Percentiles rank a stretch among this genome's conserved stretches.
These are phyloP conservation scores for Ceyx margarethae DNA, from an alignment of 2,113 vertebrate species.

Conservation along the genomic window DNA sequence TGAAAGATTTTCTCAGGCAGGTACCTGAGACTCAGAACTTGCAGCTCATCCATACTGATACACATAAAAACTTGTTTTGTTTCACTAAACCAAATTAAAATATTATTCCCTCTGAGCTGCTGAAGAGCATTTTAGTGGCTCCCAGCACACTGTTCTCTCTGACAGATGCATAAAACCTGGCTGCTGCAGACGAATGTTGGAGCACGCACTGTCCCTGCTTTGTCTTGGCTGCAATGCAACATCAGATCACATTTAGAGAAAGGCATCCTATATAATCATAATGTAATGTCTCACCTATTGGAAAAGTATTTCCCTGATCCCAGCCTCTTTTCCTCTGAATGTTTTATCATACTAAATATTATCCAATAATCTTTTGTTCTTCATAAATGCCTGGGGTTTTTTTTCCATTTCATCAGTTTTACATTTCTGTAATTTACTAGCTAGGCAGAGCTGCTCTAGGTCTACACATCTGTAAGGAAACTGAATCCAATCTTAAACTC, in stretches of 20 bases:
- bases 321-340: not conserved
- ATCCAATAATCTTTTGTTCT: not conserved
- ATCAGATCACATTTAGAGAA: not conserved
- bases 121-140: not conserved
- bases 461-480: not conserved
- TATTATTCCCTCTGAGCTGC: not conserved
- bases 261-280: not conserved
- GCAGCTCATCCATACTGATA: not conserved
- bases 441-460: not conserved
- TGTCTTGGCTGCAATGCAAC: not conserved
- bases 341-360: not conserved
- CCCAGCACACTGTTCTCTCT: not conserved
- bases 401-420: not conserved
- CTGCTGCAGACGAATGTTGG: not conserved
- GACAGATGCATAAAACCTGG: not conserved
- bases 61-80: not conserved
- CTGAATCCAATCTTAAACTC: not conserved
- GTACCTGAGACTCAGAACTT: not conserved
- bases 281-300: not conserved
- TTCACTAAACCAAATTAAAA: not conserved
- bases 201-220: not conserved
- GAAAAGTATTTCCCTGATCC: not conserved
- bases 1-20: not conserved
- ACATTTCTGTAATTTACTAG: not conserved
- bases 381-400: not conserved